Evolutionary conservation across 1,140 invertebrate genomes (phyloP).

Genomic region (Brachionus plicatilis): DNA sequence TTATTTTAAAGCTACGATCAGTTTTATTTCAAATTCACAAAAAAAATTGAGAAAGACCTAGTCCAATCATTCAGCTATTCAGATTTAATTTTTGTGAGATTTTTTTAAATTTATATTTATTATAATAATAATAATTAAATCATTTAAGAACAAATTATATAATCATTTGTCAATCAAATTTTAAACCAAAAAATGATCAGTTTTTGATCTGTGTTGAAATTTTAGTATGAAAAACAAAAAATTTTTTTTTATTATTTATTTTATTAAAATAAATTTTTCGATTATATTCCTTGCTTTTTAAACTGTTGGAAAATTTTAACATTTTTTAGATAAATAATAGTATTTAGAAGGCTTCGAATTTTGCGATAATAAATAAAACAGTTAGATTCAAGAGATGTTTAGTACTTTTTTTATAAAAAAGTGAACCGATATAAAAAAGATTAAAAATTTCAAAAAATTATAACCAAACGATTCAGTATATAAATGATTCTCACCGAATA

Average conservation of each 20-base stretch:
- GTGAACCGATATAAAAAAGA: not conserved
- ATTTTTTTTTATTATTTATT: not conserved
- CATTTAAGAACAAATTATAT: no score
- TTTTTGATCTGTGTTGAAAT: no score
- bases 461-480: not conserved
- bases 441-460: not conserved
- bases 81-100: no score
- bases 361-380: not conserved
- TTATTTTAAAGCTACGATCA: no score
- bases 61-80: no score
- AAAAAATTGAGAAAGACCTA: no score
- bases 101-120: no score
- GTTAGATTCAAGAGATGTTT: not conserved
- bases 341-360: not conserved
- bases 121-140: no score
- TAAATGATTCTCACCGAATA: conserved; percentile 10
- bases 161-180: no score
- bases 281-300: not conserved
- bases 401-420: not conserved
- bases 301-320: not conserved
- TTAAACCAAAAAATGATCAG: no score
- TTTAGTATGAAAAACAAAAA: not conserved
- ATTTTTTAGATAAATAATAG: not conserved
- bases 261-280: conserved; percentile 23
- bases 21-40: no score